A percentile compares a stretch with the other conserved stretches of the same genome.
phyloP scores from a whole-genome alignment of 2,797 vertebrate genomes.

The Bovichtus variegatus region DNA sequence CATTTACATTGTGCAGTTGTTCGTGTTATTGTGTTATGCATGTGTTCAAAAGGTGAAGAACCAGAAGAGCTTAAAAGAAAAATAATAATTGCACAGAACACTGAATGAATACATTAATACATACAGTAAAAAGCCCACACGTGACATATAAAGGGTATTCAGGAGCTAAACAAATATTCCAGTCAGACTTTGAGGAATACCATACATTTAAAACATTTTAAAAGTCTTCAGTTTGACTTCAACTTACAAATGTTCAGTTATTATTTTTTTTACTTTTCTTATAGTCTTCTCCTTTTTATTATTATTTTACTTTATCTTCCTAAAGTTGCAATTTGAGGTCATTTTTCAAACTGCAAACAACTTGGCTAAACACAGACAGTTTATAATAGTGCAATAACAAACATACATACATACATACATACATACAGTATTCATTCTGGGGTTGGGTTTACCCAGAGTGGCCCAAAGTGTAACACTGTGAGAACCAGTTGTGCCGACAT shows the following conservation, averaged over 20 bases:
- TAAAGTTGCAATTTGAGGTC: background rate
- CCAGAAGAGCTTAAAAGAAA: slow-evolving; percentile 5
- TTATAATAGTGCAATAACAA: slow-evolving; percentile 44
- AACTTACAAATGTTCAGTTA: slow-evolving; percentile 14
- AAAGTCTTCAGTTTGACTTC: slow-evolving; percentile 4
- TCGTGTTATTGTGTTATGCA: background rate
- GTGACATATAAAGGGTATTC: background rate
- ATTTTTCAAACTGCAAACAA: background rate
- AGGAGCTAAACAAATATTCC: slow-evolving; percentile 35
- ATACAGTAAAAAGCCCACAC: slow-evolving; percentile 17
- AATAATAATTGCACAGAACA: no score
- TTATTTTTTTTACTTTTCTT: background rate
- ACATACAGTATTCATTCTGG: background rate
- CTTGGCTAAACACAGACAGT: slow-evolving; percentile 13
- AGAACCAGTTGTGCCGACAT: slow-evolving; percentile 16
- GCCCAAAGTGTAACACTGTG: slow-evolving; percentile 18
- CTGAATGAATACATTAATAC: slow-evolving; percentile 6
- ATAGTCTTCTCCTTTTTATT: background rate
- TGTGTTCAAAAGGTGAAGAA: slow-evolving; percentile 6
- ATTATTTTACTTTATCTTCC: background rate
- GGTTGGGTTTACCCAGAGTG: background rate
- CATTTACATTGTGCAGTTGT: background rate
- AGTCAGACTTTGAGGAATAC: slow-evolving; percentile 17
- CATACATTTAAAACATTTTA: slow-evolving; percentile 18
- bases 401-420: no score